A percentile compares a stretch with the other conserved stretches of the same genome.
These are phyloP conservation scores for Harpagifer antarcticus DNA, from an alignment of 2,797 vertebrate species.

Conservation along the genomic window DNA sequence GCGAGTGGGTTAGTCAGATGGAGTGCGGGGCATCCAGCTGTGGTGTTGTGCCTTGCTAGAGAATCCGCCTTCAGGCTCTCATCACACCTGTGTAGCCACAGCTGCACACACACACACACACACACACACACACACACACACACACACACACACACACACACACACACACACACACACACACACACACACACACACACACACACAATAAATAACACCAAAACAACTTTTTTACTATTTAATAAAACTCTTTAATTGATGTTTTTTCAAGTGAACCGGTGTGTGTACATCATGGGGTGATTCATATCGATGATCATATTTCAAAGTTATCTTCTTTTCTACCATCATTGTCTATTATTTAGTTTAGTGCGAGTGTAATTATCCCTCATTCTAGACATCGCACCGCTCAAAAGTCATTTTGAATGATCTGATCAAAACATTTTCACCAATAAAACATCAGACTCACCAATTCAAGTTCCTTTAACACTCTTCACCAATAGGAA, in stretches of 20 bases:
- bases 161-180: neutral
- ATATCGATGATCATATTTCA: no score
- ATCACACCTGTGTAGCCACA: slow-evolving; percentile 79
- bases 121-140: slow-evolving; percentile 26
- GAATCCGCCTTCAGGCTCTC: slow-evolving; percentile 70
- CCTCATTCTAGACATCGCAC: slow-evolving; percentile 2
- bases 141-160: slow-evolving; percentile 5
- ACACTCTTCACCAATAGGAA: neutral
- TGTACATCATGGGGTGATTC: no score
- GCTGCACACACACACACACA: slow-evolving; percentile 48
- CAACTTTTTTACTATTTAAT: slow-evolving; percentile 25
- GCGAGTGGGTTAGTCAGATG: slow-evolving; percentile 70
- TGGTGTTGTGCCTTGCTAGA: slow-evolving; percentile 69
- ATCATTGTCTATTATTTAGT: neutral
- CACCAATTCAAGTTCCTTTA: neutral
- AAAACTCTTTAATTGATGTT: slow-evolving; percentile 36
- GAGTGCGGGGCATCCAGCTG: slow-evolving; percentile 78
- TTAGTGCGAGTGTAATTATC: neutral
- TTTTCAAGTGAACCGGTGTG: slow-evolving; percentile 15
- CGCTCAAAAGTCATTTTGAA: neutral
- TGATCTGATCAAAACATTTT: slow-evolving; percentile 13
- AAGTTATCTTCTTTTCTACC: slow-evolving; percentile 1
- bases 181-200: no score
- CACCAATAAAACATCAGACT: slow-evolving; percentile 14
- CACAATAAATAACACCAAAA: slow-evolving; percentile 32